Evolutionary conservation across 2,113 vertebrate species (phyloP).

Genomic region (Campylorhamphus procurvoides): DNA sequence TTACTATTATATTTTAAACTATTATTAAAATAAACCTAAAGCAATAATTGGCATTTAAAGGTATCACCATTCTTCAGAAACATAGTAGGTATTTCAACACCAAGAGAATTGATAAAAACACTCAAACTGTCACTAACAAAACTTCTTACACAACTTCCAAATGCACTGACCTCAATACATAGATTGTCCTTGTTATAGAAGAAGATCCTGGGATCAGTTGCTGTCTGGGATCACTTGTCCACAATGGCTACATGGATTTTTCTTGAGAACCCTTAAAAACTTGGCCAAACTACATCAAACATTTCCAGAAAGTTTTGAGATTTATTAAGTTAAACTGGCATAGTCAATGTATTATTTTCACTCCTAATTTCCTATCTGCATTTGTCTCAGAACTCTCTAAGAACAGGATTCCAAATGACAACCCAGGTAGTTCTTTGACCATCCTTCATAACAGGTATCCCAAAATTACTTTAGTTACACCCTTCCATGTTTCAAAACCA

Average conservation of each 20-base stretch:
- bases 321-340: background rate
- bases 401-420: background rate
- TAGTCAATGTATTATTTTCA: background rate
- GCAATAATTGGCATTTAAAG: background rate
- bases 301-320: background rate
- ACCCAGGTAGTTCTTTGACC: background rate
- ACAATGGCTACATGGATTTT: background rate
- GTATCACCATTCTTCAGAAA: background rate
- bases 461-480: background rate
- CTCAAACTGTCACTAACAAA: background rate
- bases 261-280: background rate
- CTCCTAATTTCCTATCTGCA: background rate
- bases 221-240: background rate
- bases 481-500: background rate
- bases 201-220: background rate
- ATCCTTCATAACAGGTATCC: background rate
- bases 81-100: background rate
- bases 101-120: background rate
- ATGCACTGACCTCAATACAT: background rate
- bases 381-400: background rate
- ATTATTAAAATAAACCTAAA: background rate
- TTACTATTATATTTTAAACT: background rate
- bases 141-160: background rate
- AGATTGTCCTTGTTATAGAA: background rate
- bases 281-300: background rate